Evolutionary conservation across 2,797 vertebrate species (phyloP), one percentile per base, ranked within the genome.

Genomic region (Triplophysa bombifrons): DNA sequence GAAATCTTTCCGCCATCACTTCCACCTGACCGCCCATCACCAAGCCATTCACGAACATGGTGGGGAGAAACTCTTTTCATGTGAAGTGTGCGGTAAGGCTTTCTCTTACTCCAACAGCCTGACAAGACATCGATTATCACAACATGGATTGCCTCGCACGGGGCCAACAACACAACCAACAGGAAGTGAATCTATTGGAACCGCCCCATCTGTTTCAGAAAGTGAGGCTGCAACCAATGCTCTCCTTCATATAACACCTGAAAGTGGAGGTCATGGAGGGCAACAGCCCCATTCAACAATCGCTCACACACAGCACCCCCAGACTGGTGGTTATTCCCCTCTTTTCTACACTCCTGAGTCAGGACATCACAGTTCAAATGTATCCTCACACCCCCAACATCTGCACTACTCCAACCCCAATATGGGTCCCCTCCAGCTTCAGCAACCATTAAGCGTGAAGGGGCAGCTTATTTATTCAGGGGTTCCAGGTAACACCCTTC

Each of bases 81-180:
- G 97, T 3, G 93, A 95, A 1, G 94, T 96, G 2, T 98, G 96
- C 0, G 96, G 96, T 0, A 96, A 97, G 87, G 94, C 95, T 1
- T 98, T 97, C 7, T 91, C 94, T 72, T 97, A 96, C 90, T 95
- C 96, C 30, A 96, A 97, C 48, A 96, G 96, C 76, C 88, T 98
- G 76, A 95, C 96, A 72, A 95, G 96, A 19, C 96, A 97, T 91
- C 95, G 96, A 78, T 89, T 96, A 73, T 94, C 93, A 0, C 96
- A 98, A 84, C 94, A 95, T 0, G 92, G 93, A 56, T 85, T 94
- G 44, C 87, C 93, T 83, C 92, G 93, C 22, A 84, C 78, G 4
- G 91, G 92, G 46, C 87, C 90, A 0, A 82, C 88, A 72, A 83
- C 83, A 74, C 92, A 90, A 76, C 66, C 90, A 80, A 76, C 78